phyloP scores from a whole-genome alignment of 2,888 invertebrate genomes.

The Pheosia gnoma region DNA sequence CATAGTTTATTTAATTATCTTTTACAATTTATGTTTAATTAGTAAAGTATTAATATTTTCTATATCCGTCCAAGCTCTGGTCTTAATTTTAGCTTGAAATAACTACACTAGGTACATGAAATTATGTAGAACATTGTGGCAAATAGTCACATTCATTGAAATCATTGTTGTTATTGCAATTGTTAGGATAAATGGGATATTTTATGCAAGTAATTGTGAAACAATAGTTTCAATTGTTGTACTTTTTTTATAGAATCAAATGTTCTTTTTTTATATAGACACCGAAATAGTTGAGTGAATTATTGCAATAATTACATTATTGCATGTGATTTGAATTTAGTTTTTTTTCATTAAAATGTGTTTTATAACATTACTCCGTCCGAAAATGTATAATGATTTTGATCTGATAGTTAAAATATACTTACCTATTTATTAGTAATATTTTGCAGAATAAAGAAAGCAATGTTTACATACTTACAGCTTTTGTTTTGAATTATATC shows the following conservation, averaged over 20 bases:
- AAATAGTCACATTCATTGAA: not conserved
- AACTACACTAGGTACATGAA: conserved; percentile 22
- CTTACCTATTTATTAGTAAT: no score
- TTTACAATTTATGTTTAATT: conserved; percentile 20
- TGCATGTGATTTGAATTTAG: no score
- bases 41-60: conserved; percentile 31
- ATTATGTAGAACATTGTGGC: conserved; percentile 3
- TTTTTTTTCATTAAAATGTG: no score
- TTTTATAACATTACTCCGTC: no score
- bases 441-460: no score
- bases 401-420: not conserved
- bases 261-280: not conserved
- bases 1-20: conserved; percentile 7
- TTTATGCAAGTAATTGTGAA: not conserved
- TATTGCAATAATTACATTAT: no score
- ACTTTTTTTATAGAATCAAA: no score
- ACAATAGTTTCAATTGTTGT: no score
- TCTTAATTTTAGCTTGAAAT: conserved; percentile 55
- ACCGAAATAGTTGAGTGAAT: no score
- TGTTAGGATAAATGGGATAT: not conserved
- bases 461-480: no score
- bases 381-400: no score
- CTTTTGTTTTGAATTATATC: no score
- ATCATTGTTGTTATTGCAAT: not conserved
- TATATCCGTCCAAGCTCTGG: conserved; percentile 74